Conservation (phyloP, 1,140 invertebrate genomes). For the Amyelois transitella region DNA sequence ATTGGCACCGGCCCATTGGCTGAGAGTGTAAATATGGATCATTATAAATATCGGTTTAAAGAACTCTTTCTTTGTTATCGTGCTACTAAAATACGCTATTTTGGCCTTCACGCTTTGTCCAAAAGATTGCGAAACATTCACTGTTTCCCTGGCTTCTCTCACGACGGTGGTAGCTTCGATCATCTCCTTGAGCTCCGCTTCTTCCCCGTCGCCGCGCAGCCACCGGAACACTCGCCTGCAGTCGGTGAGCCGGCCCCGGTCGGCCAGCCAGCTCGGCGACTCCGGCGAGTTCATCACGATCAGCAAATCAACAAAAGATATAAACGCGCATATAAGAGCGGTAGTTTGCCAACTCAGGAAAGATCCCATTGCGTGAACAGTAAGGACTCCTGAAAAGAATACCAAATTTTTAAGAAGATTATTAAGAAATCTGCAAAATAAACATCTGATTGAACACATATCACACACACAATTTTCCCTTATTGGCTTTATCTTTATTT, state of each 20-base stretch:
- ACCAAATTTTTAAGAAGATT: not conserved
- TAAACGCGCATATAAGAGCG: constrained; percentile 18
- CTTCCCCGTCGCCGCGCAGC: constrained; percentile 31
- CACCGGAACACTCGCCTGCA: constrained; percentile 26
- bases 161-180: constrained; percentile 19
- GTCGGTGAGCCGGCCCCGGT: constrained; percentile 27
- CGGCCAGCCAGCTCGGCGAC: constrained; percentile 31
- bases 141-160: constrained; percentile 7
- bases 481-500: too few species aligned
- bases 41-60: constrained; percentile 20
- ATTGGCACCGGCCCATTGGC: constrained; percentile 15
- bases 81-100: constrained; percentile 9
- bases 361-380: constrained; percentile 22
- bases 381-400: constrained; percentile 12
- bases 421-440: too few species aligned
- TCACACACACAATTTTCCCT: too few species aligned
- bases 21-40: constrained; percentile 13
- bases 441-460: too few species aligned
- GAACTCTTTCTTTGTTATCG: constrained; percentile 15
- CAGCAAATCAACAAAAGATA: constrained; percentile 19
- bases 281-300: constrained; percentile 31
- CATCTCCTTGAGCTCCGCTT: constrained; percentile 30
- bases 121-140: not conserved
- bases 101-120: constrained; percentile 10
- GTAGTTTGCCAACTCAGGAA: constrained; percentile 23